Conservation (phyloP, 2,888 invertebrate species). For the Nomada fabriciana region DNA sequence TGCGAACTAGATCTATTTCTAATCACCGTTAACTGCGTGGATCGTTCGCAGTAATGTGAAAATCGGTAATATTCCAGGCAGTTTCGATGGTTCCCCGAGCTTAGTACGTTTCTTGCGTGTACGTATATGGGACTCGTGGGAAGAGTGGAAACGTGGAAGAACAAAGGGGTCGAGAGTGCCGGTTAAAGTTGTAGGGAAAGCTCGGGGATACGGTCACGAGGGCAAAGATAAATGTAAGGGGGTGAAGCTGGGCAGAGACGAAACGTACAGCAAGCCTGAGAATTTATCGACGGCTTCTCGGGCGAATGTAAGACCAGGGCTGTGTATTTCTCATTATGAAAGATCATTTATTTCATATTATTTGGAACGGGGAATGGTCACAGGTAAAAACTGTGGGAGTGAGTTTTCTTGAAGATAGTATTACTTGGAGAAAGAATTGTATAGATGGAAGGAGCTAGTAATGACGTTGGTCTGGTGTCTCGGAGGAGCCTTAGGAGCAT, state of each 20-base stretch:
- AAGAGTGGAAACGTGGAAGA: background rate
- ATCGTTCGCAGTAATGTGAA: slow-evolving; percentile 5
- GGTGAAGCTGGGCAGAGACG: background rate
- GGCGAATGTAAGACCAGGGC: background rate
- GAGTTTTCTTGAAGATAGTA: background rate
- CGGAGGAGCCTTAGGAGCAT: slow-evolving; percentile 3
- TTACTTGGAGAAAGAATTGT: too few species aligned
- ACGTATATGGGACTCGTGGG: background rate
- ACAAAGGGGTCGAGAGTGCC: background rate
- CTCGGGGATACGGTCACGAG: background rate
- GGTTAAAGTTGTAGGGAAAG: background rate
- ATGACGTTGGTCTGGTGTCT: slow-evolving; percentile 12
- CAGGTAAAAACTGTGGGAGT: background rate
- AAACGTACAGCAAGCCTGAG: background rate
- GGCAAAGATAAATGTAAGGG: slow-evolving; percentile 19
- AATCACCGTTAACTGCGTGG: slow-evolving; percentile 9
- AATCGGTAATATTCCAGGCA: background rate
- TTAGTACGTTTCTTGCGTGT: background rate
- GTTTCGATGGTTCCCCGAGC: background rate
- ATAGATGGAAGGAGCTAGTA: background rate
- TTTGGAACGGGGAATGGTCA: background rate
- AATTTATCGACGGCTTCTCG: slow-evolving; percentile 9
- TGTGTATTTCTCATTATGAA: background rate
- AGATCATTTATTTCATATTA: background rate
- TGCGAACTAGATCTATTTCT: slow-evolving; percentile 29